Evolutionary conservation across 2,797 vertebrate genomes (phyloP).

Genomic region (Falco peregrinus): DNA sequence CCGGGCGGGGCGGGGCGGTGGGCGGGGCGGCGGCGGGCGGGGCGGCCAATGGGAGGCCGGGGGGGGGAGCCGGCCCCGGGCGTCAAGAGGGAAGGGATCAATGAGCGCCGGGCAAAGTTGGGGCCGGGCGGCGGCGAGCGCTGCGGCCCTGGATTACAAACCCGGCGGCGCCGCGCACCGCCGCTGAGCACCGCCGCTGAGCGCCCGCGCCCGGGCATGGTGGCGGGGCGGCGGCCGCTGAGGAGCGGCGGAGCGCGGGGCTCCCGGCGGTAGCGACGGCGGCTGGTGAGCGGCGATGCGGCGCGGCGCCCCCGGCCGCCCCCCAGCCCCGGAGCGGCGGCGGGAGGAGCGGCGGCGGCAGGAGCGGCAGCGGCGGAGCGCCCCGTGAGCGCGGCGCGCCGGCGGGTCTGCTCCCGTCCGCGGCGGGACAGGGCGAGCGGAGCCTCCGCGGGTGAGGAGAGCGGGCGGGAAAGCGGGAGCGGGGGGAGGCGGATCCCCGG

Average conservation of each 20-base stretch:
- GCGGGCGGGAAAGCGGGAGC: not conserved
- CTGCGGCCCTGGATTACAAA: not conserved
- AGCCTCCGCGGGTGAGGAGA: not conserved
- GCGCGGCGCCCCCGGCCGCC: not conserved
- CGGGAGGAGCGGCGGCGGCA: not conserved
- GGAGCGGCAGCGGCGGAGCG: not conserved
- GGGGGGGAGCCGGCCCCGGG: conserved; percentile 6
- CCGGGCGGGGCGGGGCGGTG: not conserved
- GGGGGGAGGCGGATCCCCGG: not conserved
- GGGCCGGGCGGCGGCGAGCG: not conserved
- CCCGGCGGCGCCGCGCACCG: not conserved
- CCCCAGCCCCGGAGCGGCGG: not conserved
- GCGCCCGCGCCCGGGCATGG: not conserved
- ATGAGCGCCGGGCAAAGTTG: conserved; percentile 44
- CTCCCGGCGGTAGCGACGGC: not conserved
- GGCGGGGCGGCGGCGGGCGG: not conserved
- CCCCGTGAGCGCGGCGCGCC: not conserved
- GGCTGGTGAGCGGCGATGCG: conserved; percentile 1
- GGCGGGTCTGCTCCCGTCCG: not conserved
- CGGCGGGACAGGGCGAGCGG: not conserved
- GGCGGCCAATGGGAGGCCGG: not conserved
- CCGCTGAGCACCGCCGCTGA: not conserved
- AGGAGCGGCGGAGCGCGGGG: not conserved
- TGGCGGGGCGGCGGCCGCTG: not conserved
- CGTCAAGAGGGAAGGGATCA: conserved; percentile 39